A percentile compares a stretch with the other conserved stretches of the same genome.
These are phyloP conservation scores for Nesoenas mayeri DNA, from an alignment of 2,113 vertebrate species.

Conservation along the genomic window DNA sequence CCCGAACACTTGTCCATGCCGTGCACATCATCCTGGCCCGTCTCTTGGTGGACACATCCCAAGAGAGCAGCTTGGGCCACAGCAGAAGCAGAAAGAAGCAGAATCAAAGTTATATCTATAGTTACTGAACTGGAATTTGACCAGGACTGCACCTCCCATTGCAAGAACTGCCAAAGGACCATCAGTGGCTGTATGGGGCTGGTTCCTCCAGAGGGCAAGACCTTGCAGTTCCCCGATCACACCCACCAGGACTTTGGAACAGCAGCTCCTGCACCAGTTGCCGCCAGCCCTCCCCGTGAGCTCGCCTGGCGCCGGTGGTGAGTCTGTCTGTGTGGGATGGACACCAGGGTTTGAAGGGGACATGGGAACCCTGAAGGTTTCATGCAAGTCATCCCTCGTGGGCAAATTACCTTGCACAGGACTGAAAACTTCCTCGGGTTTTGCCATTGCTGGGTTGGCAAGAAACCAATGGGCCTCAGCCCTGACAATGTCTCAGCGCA, in stretches of 20 bases:
- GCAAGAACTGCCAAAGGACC: background rate
- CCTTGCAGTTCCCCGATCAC: background rate
- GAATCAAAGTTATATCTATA: background rate
- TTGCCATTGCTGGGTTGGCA: background rate
- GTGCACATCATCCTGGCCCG: rapidly evolving
- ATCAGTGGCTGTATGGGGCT: background rate
- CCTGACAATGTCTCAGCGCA: background rate
- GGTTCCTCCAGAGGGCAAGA: background rate
- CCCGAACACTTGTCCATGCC: rapidly evolving
- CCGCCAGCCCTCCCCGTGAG: background rate
- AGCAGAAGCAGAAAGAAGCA: background rate
- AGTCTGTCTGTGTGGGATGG: background rate
- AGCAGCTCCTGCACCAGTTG: background rate
- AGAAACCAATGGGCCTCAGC: background rate
- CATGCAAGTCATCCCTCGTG: rapidly evolving
- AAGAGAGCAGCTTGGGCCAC: background rate
- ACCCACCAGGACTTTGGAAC: conserved; percentile 35
- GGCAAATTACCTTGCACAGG: rapidly evolving
- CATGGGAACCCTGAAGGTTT: background rate
- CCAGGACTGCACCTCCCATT: background rate
- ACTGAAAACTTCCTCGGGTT: background rate
- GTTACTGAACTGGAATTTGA: conserved; percentile 26
- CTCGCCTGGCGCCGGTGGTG: background rate
- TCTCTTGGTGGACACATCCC: background rate
- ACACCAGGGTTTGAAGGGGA: background rate